Percentiles rank a stretch among this genome's conserved stretches.
Evolutionary conservation across 2,888 invertebrate species (phyloP).

Genomic region (Eurytoma adleriae): DNA sequence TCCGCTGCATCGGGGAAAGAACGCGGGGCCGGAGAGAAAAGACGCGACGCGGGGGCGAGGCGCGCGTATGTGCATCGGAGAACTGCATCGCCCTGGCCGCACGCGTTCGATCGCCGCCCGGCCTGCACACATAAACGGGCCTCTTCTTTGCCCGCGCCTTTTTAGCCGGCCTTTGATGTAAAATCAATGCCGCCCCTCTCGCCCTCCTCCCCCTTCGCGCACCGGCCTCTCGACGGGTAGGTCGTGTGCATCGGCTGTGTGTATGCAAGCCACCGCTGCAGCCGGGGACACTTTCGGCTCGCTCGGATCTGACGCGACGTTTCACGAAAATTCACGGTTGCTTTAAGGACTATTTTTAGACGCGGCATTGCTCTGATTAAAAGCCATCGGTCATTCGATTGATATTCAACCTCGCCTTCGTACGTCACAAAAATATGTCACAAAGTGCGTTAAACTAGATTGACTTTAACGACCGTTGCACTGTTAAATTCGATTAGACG

Average conservation of each 20-base stretch:
- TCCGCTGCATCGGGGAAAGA: conserved; percentile 23
- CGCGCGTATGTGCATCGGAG: conserved; percentile 23
- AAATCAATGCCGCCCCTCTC: conserved; percentile 73
- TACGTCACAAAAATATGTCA: no score
- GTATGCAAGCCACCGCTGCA: neutral
- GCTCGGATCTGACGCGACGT: no score
- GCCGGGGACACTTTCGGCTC: neutral
- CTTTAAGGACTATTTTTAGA: conserved; percentile 29
- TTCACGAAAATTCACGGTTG: conserved; percentile 28
- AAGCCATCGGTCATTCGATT: no score
- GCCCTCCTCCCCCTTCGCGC: conserved; percentile 5
- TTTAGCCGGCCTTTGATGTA: conserved; percentile 75
- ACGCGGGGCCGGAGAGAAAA: conserved; percentile 56
- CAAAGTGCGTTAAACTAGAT: no score
- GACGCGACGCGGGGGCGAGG: neutral
- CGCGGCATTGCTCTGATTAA: neutral
- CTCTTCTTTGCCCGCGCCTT: conserved; percentile 63
- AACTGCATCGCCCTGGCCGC: neutral
- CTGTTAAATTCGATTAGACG: no score
- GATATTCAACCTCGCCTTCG: no score
- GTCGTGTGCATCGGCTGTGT: neutral
- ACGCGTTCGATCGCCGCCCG: neutral
- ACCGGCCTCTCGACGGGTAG: conserved; percentile 10
- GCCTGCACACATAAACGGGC: neutral
- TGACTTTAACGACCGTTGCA: no score